phyloP scores from a whole-genome alignment of 2,797 vertebrate genomes.

The Micrastur ruficollis region DNA sequence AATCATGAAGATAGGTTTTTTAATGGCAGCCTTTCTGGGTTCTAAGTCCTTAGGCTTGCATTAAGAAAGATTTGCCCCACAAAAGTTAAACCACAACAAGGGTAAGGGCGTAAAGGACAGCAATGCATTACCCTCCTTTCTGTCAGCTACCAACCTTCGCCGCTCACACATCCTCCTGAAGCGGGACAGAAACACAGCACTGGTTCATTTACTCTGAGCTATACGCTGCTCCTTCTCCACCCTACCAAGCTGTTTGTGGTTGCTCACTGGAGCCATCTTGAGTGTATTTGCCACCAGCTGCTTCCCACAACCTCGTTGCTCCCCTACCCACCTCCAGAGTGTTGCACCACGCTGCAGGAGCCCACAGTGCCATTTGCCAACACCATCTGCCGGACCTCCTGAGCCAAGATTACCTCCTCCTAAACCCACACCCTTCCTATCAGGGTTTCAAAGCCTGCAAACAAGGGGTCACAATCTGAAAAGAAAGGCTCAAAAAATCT shows the following conservation, averaged over 20 bases:
- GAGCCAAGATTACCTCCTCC: slow-evolving; percentile 50
- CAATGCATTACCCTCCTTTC: neutral
- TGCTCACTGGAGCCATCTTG: neutral
- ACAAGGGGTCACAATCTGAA: slow-evolving; percentile 19
- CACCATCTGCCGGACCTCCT: neutral
- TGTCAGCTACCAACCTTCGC: neutral
- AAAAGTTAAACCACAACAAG: neutral
- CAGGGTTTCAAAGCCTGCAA: slow-evolving; percentile 14
- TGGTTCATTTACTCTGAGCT: neutral
- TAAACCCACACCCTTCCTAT: neutral
- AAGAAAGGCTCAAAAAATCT: neutral
- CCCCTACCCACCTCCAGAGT: slow-evolving; percentile 3
- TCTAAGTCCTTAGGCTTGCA: neutral
- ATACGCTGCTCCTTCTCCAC: neutral
- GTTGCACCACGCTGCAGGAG: neutral
- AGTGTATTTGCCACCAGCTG: slow-evolving; percentile 48
- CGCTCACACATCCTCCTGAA: neutral
- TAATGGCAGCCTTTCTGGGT: neutral
- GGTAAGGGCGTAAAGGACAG: neutral
- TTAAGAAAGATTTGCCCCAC: neutral
- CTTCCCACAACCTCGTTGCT: slow-evolving; percentile 41
- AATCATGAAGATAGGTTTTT: neutral
- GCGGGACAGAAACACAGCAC: neutral
- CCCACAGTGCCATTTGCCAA: slow-evolving; percentile 59
- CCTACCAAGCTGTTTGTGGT: slow-evolving; percentile 11